Evolutionary conservation across 2,888 invertebrate genomes (phyloP).

Genomic region (Diarsia rubi): DNA sequence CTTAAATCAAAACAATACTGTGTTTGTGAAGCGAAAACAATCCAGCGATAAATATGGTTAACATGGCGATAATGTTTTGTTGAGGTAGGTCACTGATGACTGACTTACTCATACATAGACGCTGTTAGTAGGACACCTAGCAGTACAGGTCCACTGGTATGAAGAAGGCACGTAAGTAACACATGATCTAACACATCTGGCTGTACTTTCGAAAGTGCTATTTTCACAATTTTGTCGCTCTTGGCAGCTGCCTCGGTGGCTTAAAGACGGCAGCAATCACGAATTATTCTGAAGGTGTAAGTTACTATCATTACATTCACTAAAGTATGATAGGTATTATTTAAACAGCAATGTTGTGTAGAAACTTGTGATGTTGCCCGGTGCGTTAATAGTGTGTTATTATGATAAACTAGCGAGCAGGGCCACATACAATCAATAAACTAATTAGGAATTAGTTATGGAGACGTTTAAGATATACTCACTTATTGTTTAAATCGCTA

Average conservation of each 20-base stretch:
- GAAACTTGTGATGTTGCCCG: background rate
- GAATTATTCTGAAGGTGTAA: background rate
- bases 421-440: slow-evolving; percentile 39
- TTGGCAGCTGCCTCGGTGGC: background rate
- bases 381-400: slow-evolving; percentile 8
- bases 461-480: slow-evolving; percentile 24
- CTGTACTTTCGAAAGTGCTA: slow-evolving; percentile 8
- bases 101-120: slow-evolving; percentile 26
- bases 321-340: background rate
- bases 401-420: slow-evolving; percentile 10
- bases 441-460: slow-evolving; percentile 43
- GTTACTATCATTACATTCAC: background rate
- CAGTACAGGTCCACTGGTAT: slow-evolving; percentile 4
- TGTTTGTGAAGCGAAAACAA: slow-evolving; percentile 44
- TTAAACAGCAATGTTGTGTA: background rate
- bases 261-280: background rate
- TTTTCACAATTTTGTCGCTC: background rate
- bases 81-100: slow-evolving; percentile 47
- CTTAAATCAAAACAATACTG: slow-evolving; percentile 43
- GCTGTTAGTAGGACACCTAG: background rate
- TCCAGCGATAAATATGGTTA: slow-evolving; percentile 42
- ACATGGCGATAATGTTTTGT: slow-evolving; percentile 34
- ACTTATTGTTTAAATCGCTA: slow-evolving; percentile 42
- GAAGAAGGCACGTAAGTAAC: slow-evolving; percentile 15
- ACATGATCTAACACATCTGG: background rate